Evolutionary conservation across 2,797 vertebrate genomes (phyloP), one percentile per base, ranked within the genome.

Genomic region (Mycteria americana): DNA sequence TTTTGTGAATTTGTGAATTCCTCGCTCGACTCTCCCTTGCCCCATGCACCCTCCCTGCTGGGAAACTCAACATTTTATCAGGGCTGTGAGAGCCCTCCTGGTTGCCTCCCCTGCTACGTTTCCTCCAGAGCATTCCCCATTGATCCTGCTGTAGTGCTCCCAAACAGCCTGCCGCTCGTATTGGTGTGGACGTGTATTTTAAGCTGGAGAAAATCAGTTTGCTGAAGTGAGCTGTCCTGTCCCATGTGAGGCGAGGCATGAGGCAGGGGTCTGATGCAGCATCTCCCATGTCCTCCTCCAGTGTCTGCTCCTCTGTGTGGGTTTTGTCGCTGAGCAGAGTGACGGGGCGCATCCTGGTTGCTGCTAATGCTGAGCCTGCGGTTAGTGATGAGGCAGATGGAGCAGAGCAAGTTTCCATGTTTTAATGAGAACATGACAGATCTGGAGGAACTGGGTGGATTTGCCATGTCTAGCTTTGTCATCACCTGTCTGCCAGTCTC

Each of bases 271-370:
- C 64, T 0, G 5, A 28, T 18, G 24, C 45, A 77, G 45, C 35
- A 14, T 62, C 31, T 59, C 39, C 17, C 0, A 0, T 4, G 3
- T 77, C 57, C 27, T 54, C 22, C 33, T 67, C 46, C 2, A 4
- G 16, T 77, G 21, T 74, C 31, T 22, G 41, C 35, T 51, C n/a
- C 50, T 62, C 64, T 27, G 5, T 24, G 25, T 54, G 64, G 69
- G 10, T 59, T 95, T 76, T 72, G 57, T 68, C 9, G 4, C 84
- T 39, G 53, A 84, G 89, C 57, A 37, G 43, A 79, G 74, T 5
- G 3, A 45, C 0, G 2, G 64, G 62, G 62, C 22, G 2, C 35
- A 9, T 16, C 43, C 50, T 31, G 65, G 27, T 18, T 10, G 33
- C 50, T 65, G 69, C 43, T 72, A 39, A 3, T 21, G 30, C 53